phyloP scores from a whole-genome alignment of 2,888 invertebrate genomes.

The Myathropa florea region DNA sequence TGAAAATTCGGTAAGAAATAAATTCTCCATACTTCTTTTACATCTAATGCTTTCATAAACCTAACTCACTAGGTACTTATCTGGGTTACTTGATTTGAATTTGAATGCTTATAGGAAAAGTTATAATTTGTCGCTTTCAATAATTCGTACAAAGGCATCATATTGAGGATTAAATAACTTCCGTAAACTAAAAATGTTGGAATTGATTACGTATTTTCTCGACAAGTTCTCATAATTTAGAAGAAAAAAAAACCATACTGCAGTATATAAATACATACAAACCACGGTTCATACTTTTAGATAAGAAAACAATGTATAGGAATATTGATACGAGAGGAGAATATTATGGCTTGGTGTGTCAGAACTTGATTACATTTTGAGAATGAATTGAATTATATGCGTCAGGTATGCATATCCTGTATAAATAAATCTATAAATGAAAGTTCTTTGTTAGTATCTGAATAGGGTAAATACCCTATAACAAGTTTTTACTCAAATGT shows the following conservation, averaged over 20 bases:
- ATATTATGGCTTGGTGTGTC: too few relatives aligned
- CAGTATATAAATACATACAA: neutral
- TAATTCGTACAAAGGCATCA: conserved; percentile 37
- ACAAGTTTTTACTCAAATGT: too few relatives aligned
- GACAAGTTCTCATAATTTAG: too few relatives aligned
- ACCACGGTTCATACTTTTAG: too few relatives aligned
- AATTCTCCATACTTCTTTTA: conserved; percentile 13
- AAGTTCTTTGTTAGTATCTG: too few relatives aligned
- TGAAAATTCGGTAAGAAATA: conserved; percentile 36
- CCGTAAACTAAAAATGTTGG: neutral
- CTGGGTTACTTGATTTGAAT: conserved; percentile 51
- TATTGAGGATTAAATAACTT: conserved; percentile 19
- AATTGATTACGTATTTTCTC: neutral
- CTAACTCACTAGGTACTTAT: conserved; percentile 18
- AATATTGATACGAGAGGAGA: too few relatives aligned
- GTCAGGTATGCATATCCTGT: too few relatives aligned
- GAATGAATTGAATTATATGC: too few relatives aligned
- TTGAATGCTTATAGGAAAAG: conserved; percentile 51
- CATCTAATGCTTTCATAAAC: conserved; percentile 17
- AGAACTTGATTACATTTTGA: too few relatives aligned
- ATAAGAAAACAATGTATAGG: too few relatives aligned
- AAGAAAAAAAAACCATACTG: neutral
- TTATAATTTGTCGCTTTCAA: conserved; percentile 21
- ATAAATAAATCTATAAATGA: too few relatives aligned
- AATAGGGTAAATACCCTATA: too few relatives aligned